These are phyloP conservation scores for Panthera leo DNA, from an alignment of 2,113 vertebrate species.

Conservation along the genomic window DNA sequence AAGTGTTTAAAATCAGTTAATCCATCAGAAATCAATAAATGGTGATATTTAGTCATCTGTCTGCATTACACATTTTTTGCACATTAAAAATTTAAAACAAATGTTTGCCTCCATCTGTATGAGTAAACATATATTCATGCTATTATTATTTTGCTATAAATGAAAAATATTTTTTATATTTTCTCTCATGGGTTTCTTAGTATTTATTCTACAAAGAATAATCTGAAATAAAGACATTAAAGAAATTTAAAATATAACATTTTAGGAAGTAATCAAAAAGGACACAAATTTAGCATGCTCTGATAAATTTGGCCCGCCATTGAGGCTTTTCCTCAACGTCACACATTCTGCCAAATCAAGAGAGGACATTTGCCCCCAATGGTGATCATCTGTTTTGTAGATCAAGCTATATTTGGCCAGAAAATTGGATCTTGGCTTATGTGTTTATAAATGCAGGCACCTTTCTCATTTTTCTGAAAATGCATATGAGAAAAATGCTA, in stretches of 20 bases:
- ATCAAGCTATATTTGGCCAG: not conserved
- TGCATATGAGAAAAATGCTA: not conserved
- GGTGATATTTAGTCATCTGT: not conserved
- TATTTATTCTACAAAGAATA: not conserved
- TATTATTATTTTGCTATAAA: not conserved
- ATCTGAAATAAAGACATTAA: not conserved
- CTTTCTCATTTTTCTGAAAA: not conserved
- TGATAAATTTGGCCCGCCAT: not conserved
- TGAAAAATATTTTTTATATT: not conserved
- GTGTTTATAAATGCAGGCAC: not conserved
- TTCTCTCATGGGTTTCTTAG: not conserved
- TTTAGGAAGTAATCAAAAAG: not conserved
- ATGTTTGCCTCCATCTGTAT: not conserved
- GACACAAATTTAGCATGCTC: not conserved
- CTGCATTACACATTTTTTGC: not conserved
- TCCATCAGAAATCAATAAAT: not conserved
- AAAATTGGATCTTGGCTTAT: not conserved
- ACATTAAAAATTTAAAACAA: not conserved
- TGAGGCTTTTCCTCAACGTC: not conserved
- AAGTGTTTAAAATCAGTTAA: not conserved
- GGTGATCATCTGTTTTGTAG: not conserved
- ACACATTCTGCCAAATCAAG: not conserved
- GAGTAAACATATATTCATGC: not conserved
- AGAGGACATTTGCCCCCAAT: not conserved
- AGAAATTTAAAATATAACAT: not conserved